Evolutionary conservation across 2,888 invertebrate genomes (phyloP), one percentile per base, ranked within the genome.

Genomic region (Eucera pruinosa): DNA sequence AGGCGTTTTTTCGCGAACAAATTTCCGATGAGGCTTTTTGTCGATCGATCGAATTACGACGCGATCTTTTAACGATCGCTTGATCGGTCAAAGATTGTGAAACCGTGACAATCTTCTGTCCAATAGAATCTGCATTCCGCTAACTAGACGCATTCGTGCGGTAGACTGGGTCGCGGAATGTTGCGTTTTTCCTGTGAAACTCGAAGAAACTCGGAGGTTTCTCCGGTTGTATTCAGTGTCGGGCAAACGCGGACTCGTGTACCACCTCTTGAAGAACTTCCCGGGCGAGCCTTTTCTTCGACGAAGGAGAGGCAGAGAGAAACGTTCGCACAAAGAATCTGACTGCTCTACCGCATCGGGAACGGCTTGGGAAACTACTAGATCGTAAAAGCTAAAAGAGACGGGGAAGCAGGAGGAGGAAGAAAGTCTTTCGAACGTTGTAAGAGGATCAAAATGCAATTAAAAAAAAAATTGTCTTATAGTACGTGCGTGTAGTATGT

Each of bases 401-500:
- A 18, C 6, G 2, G 11, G 3, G 47, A 13, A 13, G 15, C 30
- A 2, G 20, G 50, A 5, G 25, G 9, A 30, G 9, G 33, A 30
- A 20, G 52, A 13, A 64, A 58, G n/a, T 30, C 47, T 57, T 36
- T 57, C 15, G 67, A 58, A 54, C 18, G 41, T 70, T 65, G 55
- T 33, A 23, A 50, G 61, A 76, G 70, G 52, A 76, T 76, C 57
- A 58, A 78, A 71, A 25, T 33, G 41, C 23, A 15, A 25, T 77
- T 78, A 11, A 50, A 66, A 58, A 20, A 30, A 3, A 20, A 18
- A 25, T 13, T 47, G 78, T 78, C 48, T 65, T 73, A 66, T 57
- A 77, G 70, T 50, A 78, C 66, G 54, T 77, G 61, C 78, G 78
- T 78, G 58, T 72, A 78, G 72, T 67, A 72, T 67, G 78, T 78